These are phyloP conservation scores for Tonatia bakeri DNA, from an alignment of 2,113 vertebrate species.

Conservation along the genomic window DNA sequence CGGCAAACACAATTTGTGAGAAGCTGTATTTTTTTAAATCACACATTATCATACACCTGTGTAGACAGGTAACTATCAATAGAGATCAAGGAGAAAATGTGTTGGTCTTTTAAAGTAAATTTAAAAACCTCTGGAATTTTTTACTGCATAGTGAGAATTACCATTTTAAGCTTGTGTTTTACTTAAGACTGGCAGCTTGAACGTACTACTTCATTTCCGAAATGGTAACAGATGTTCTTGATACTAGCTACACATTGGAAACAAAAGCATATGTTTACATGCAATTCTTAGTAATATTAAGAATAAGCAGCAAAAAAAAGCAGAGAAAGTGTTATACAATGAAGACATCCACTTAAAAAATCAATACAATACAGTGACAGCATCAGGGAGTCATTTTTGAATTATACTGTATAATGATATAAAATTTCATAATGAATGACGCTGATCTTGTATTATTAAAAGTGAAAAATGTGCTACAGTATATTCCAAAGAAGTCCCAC, in stretches of 20 bases:
- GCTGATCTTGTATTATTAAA: constrained; percentile 60
- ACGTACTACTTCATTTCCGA: not conserved
- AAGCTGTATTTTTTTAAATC: not conserved
- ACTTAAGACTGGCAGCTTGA: not conserved
- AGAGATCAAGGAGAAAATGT: not conserved
- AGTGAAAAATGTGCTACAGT: constrained; percentile 48
- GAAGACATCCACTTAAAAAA: constrained; percentile 41
- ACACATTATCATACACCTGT: not conserved
- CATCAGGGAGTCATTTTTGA: constrained; percentile 30
- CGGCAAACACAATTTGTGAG: not conserved
- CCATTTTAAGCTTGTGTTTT: not conserved
- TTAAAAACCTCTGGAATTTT: not conserved
- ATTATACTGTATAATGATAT: constrained; percentile 19
- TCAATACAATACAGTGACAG: constrained; percentile 20
- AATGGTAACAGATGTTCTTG: not conserved
- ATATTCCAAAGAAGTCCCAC: constrained; percentile 49
- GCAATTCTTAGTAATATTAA: not conserved
- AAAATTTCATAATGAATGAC: constrained; percentile 51
- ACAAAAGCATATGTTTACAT: not conserved
- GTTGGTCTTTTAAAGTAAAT: not conserved
- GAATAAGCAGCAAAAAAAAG: not conserved
- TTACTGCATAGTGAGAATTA: not conserved
- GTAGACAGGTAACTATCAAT: not conserved
- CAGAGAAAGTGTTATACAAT: constrained; percentile 23
- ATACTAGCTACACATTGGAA: not conserved